Evolutionary conservation across 2,113 vertebrate genomes (phyloP).

Genomic region (Thryonomys swinderianus): DNA sequence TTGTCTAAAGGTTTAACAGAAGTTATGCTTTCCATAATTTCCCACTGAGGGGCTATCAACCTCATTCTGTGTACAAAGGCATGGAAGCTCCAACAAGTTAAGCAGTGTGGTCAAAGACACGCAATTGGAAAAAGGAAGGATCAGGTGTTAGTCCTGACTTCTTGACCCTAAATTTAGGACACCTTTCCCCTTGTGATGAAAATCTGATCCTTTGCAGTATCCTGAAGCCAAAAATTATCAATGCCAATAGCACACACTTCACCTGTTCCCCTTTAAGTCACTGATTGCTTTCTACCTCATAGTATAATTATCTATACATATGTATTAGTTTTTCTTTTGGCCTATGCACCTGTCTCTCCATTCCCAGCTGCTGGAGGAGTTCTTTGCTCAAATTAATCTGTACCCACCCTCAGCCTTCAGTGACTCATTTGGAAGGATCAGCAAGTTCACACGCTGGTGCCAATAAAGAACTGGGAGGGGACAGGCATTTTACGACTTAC

Average conservation of each 20-base stretch:
- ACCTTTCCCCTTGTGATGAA: background rate
- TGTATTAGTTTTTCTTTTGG: slow-evolving; percentile 27
- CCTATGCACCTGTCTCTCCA: slow-evolving; percentile 47
- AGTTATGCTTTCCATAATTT: background rate
- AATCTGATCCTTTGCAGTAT: slow-evolving; percentile 14
- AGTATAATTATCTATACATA: slow-evolving; percentile 25
- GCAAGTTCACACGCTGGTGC: slow-evolving; percentile 26
- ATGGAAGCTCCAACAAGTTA: background rate
- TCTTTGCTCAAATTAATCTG: slow-evolving; percentile 33
- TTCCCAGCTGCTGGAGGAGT: slow-evolving; percentile 35
- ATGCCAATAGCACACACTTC: background rate
- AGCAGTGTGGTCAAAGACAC: background rate
- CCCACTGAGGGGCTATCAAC: background rate
- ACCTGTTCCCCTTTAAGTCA: background rate
- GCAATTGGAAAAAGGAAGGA: background rate
- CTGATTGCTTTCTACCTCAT: background rate
- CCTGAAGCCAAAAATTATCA: background rate
- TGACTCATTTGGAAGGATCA: slow-evolving; percentile 63
- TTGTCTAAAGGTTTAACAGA: background rate
- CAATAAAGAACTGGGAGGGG: background rate
- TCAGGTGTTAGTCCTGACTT: background rate
- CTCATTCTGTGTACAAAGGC: background rate
- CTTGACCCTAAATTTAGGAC: background rate
- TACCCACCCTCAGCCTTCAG: background rate
- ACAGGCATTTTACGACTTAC: background rate